These are phyloP conservation scores for Andricus curvator DNA, from an alignment of 2,888 invertebrate species.

Conservation along the genomic window DNA sequence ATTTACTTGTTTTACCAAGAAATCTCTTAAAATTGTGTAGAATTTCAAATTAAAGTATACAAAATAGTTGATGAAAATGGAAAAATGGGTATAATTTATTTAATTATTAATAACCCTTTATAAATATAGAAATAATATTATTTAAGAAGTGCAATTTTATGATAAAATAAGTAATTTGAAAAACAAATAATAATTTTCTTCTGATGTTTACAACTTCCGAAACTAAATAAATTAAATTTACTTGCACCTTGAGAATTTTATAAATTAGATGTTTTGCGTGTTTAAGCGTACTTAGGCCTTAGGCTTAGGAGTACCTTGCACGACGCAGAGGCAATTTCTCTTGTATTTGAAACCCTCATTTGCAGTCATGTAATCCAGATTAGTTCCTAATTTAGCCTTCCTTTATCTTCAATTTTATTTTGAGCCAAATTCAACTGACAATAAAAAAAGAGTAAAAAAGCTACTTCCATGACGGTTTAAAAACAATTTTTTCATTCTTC, in stretches of 20 bases:
- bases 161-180: no score
- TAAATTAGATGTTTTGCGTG: background rate
- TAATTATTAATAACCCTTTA: no score
- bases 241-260: background rate
- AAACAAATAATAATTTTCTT: no score
- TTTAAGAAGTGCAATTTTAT: no score
- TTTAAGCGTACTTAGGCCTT: background rate
- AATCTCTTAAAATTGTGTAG: no score
- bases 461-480: no score
- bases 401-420: background rate
- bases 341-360: background rate
- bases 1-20: no score
- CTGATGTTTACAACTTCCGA: no score
- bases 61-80: no score
- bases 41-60: no score
- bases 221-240: background rate
- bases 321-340: background rate
- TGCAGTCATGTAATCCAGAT: background rate
- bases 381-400: background rate
- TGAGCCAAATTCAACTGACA: background rate
- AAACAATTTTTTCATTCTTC: background rate
- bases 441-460: background rate
- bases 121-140: no score
- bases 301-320: background rate
- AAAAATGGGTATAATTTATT: no score